A percentile compares a stretch with the other conserved stretches of the same genome.
Evolutionary conservation across 92 coral and sea anemone species (phyloP).

Genomic region (Parazoanthus atlanticus): DNA sequence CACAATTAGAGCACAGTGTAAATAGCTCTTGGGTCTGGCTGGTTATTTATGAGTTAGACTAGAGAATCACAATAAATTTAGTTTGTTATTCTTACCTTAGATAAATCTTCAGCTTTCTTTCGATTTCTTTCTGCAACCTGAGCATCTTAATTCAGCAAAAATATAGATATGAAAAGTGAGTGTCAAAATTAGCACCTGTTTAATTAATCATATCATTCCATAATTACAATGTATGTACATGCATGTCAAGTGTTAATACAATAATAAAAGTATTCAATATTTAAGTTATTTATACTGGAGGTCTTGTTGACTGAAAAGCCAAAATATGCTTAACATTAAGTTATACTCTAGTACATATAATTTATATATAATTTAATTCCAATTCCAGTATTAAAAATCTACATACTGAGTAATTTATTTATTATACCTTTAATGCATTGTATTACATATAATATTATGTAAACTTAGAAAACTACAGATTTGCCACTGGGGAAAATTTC

Average conservation of each 20-base stretch:
- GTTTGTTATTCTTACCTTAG: neutral
- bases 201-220: neutral
- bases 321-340: too few species aligned
- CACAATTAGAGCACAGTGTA: neutral
- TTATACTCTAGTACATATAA: too few species aligned
- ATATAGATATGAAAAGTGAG: neutral
- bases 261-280: neutral
- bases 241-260: too few species aligned
- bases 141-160: neutral
- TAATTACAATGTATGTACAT: too few species aligned
- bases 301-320: neutral
- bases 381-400: too few species aligned
- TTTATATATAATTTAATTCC: too few species aligned
- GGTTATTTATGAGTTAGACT: neutral
- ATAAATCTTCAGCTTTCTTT: conserved; percentile 3
- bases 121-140: conserved; percentile 15
- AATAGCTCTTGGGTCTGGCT: too few species aligned
- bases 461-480: neutral
- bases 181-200: neutral
- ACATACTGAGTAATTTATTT: too few species aligned
- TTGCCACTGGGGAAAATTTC: neutral
- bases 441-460: too few species aligned
- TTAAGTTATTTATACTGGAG: neutral
- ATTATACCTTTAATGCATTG: too few species aligned
- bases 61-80: neutral